Evolutionary conservation across 92 coral and sea anemone genomes (phyloP), one percentile per base, ranked within the genome.

Genomic region (Zoanthus sociatus): DNA sequence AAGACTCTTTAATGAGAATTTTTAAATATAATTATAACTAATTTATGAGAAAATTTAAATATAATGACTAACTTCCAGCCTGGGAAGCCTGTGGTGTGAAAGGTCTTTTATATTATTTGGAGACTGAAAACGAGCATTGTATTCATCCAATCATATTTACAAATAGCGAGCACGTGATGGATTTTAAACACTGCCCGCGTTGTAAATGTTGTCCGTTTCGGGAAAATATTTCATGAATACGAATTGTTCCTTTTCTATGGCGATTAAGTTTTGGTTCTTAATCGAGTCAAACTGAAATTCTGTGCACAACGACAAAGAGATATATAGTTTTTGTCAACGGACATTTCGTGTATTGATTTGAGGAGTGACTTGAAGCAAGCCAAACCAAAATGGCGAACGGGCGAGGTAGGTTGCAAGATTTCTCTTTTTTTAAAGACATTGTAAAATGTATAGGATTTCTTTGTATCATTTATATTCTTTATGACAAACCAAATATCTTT

Each of bases 111-210:
- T 10, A 11, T 64, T 21, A 30, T 5, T 14, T 30, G 74, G 79
- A 76, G 63, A 53, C 45, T 76, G 78, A 46, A 32, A 18, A 10
- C 56, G 61, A 46, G 37, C 6, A 7, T 5, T 13, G 11, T 44
- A 33, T 37, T 42, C 45, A 73, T 79, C 92, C 92, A 89, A 89
- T 89, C 78, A 89, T 31, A 60, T 63, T n/a, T 26, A 32, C 63
- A 17, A 32, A 84, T 54, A 9, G 7, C 9, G 10, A 84, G 44
- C 92, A 89, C 92, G 92, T 89, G 92, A 78, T 46, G 18, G 12
- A 70, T 77, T 89, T 89, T 84, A 85, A 87, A 89, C 78, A 72
- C 46, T 84, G 79, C 89, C 89, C 89, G 92, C 89, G 89, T 31
- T 77, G 87, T 73, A 74, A 30, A 3, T 18, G 9, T 79, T 69